Evolutionary conservation across 1,140 invertebrate species (phyloP), one percentile per base, ranked within the genome.

Genomic region (Drosophila parvula): DNA sequence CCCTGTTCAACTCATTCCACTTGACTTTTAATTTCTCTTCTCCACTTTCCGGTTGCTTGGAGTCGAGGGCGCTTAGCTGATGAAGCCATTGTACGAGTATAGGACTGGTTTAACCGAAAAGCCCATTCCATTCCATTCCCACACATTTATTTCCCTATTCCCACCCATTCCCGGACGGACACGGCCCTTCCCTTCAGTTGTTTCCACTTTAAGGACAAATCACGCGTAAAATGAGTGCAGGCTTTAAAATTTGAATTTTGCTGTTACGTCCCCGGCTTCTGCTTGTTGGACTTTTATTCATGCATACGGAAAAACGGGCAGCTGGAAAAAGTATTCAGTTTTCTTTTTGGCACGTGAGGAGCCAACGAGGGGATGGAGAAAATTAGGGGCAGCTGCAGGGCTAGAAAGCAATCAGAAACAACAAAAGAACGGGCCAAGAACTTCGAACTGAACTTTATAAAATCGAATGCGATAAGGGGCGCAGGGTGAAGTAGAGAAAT

Each of bases 81-180:
- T 83, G 81, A 83, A 79, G 61, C 65, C 81, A 83, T 83, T 83
- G 81, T 83, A n/a, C n/a, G n/a, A n/a, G n/a, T n/a, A 51, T 69
- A 28, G 14, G 30, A 40, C 41, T 59, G 47, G 53, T 44, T 14
- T 63, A 51, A 51, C 50, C 18, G 6, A 11, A 6, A 27, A 32
- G 12, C 57, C 63, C 57, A 16, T 57, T 18, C 60, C 16, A 16
- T 5, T 22, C 10, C 22, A 38, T 40, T 63, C 16, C 40, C 27
- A 60, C 5, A 41, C 41, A 45, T 50, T 65, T 36, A 44, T 0
- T 8, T 36, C 11, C 30, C 32, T 0, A 12, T 18, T 38, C 11
- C 28, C 8, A 30, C 14, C 38, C 47, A 68, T 45, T 65, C 65
- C 65, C 8, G 22, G 30, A 28, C 32, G 41, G 47, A 9, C 9